Conservation (phyloP, 2,113 vertebrate species). For the Eulacestoma nigropectus region DNA sequence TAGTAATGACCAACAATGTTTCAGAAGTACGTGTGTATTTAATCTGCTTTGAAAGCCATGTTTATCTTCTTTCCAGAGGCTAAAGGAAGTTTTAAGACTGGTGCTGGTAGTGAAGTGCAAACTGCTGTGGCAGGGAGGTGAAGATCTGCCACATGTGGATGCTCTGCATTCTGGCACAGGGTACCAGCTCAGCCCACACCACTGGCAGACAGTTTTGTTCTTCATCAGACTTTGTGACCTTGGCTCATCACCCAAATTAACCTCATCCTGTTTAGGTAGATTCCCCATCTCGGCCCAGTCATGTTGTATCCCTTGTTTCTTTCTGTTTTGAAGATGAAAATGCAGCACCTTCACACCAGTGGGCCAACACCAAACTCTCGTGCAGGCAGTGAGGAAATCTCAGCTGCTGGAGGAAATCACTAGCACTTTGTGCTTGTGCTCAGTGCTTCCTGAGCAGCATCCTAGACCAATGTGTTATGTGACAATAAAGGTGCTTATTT, state of each 20-base stretch:
- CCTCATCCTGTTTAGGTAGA: background rate
- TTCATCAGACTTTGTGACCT: background rate
- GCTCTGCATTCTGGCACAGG: fast-evolving
- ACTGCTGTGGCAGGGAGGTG: background rate
- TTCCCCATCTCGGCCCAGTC: fast-evolving
- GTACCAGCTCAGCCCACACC: fast-evolving
- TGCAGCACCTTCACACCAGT: background rate
- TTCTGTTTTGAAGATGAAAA: background rate
- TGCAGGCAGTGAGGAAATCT: background rate
- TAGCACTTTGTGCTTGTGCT: background rate
- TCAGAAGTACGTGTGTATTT: background rate
- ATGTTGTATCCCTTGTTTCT: background rate
- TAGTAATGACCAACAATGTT: background rate
- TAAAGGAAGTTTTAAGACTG: background rate
- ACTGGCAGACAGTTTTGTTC: background rate
- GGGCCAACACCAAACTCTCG: fast-evolving
- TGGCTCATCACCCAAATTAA: background rate
- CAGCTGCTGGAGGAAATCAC: background rate
- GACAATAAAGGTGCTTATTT: background rate
- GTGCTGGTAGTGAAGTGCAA: background rate
- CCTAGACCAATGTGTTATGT: background rate
- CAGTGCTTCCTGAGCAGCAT: background rate
- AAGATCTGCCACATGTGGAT: background rate
- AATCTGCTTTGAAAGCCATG: background rate
- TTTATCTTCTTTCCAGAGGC: slow-evolving; percentile 1